Conservation (phyloP, 2,888 invertebrate species). For the Notocelia uddmanniana region DNA sequence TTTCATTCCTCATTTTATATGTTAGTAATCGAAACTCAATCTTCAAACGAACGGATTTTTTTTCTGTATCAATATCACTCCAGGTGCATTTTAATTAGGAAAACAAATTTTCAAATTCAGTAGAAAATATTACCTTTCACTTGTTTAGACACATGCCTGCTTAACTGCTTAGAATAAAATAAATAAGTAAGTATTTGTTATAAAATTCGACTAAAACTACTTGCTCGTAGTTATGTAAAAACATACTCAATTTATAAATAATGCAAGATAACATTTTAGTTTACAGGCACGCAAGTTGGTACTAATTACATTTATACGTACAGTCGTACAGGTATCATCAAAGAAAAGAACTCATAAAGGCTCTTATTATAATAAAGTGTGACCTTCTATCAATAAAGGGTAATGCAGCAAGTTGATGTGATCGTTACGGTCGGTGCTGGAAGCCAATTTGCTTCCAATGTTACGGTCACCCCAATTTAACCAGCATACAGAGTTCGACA, state of each 20-base stretch:
- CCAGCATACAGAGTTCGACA: conserved; percentile 25
- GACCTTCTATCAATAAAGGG: conserved; percentile 43
- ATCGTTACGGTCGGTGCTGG: conserved; percentile 25
- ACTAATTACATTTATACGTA: neutral
- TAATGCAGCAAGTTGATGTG: conserved; percentile 33
- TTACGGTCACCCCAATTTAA: conserved; percentile 37
- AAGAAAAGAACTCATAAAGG: neutral
- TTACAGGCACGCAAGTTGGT: neutral
- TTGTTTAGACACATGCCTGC: neutral
- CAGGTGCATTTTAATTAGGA: neutral
- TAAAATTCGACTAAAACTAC: too few relatives aligned
- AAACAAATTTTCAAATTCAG: neutral
- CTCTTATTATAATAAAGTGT: conserved; percentile 28
- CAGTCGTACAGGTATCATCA: neutral
- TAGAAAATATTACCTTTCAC: neutral
- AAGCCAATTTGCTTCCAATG: conserved; percentile 42
- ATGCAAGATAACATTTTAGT: neutral
- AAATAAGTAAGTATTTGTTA: too few relatives aligned
- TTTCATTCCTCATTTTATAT: neutral
- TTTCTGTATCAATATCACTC: neutral
- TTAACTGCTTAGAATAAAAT: too few relatives aligned
- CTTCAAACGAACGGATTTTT: neutral
- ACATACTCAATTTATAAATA: neutral
- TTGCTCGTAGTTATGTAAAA: too few relatives aligned
- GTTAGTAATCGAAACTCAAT: too few relatives aligned